phyloP scores from a whole-genome alignment of 1,140 invertebrate species.

The Drosophila navojoa region DNA sequence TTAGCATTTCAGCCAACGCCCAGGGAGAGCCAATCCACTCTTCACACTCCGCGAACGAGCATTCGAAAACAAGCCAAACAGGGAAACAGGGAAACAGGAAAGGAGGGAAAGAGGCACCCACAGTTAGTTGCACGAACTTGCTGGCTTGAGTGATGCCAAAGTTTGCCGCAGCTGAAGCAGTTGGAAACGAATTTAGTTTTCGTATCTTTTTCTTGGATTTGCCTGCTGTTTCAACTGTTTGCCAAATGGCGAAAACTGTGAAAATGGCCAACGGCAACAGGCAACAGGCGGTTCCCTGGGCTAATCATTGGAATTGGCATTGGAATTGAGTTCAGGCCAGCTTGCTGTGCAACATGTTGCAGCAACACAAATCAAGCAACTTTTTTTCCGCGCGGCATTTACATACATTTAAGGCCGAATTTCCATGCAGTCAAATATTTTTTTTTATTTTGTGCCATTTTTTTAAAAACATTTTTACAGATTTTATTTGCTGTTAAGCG shows the following conservation, averaged over 20 bases:
- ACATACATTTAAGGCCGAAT: constrained; percentile 25
- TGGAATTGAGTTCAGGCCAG: constrained; percentile 22
- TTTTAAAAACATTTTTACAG: constrained; percentile 17
- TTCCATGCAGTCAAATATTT: constrained; percentile 17
- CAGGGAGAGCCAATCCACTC: no score
- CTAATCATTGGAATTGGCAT: constrained; percentile 55
- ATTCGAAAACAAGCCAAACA: constrained; percentile 31
- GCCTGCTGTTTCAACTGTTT: constrained; percentile 22
- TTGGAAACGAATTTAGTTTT: constrained; percentile 34
- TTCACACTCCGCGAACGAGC: no score
- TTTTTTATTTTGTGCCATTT: constrained; percentile 9
- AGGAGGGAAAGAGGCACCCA: constrained; percentile 59
- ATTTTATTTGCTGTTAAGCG: constrained; percentile 36
- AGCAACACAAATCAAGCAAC: constrained; percentile 29
- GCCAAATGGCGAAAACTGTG: constrained; percentile 27
- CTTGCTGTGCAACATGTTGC: constrained; percentile 64
- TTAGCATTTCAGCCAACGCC: no score
- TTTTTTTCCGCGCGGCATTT: constrained; percentile 14
- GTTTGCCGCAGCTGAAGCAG: constrained; percentile 16
- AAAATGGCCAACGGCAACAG: constrained; percentile 61
- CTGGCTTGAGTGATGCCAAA: constrained; percentile 61
- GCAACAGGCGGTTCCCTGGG: constrained; percentile 56
- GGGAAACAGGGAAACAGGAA: constrained; percentile 44
- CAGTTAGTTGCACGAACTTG: constrained; percentile 56
- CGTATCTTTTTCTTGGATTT: constrained; percentile 16